These are phyloP conservation scores for Bergia sp. DNA, from an alignment of 92 coral and sea anemone genomes.

Conservation along the genomic window DNA sequence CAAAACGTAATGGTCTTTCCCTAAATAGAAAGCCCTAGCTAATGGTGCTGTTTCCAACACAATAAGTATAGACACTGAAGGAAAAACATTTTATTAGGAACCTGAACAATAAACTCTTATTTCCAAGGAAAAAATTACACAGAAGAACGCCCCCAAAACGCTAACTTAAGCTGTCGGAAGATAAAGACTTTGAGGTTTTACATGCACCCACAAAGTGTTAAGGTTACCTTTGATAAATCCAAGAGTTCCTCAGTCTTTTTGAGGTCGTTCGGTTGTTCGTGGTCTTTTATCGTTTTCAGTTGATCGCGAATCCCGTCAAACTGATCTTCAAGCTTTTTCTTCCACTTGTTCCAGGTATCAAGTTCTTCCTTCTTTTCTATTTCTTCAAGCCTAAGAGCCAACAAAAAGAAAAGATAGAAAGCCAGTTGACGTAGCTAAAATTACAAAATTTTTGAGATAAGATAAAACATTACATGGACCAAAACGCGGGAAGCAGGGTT, in stretches of 20 bases:
- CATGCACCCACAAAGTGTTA: background rate
- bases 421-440: background rate
- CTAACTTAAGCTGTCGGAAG: no score
- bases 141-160: no score
- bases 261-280: background rate
- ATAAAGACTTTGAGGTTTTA: background rate
- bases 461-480: background rate
- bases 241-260: conserved; percentile 9
- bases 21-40: no score
- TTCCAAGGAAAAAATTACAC: no score
- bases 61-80: no score
- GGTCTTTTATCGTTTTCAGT: conserved; percentile 14
- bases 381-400: conserved; percentile 22
- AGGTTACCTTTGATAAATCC: conserved; percentile 9
- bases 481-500: no score
- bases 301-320: conserved; percentile 10
- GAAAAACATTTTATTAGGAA: no score
- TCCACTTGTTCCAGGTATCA: conserved; percentile 36
- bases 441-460: background rate
- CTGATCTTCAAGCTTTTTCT: conserved; percentile 28
- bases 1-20: no score
- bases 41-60: no score
- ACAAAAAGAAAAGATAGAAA: background rate
- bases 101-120: no score
- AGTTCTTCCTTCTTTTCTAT: conserved; percentile 34